Evolutionary conservation across 1,140 invertebrate species (phyloP), one percentile per base, ranked within the genome.

Genomic region (Diuraphis noxia): DNA sequence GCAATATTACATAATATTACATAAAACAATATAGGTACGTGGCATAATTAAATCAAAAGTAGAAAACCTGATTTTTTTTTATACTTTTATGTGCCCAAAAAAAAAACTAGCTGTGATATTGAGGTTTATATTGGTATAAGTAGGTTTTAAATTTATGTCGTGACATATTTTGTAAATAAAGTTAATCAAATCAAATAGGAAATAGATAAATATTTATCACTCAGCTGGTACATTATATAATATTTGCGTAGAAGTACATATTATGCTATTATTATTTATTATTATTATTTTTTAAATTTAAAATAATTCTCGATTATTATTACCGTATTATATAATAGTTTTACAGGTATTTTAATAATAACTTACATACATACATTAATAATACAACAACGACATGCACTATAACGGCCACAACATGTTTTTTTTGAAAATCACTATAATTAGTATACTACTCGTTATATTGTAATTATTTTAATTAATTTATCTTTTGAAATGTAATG

Each of bases 31-130:
- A 49, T 21, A 49, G 43, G 3, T n/a, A n/a, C 30, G 56, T 30
- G 30, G 56, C 30, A 63, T 30, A n/a, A 30, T 63, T 30, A 13
- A 63, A n/a, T 63, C 56, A 63, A 63, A 6, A 63, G 30, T 63
- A 63, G 56, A 63, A 63, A 63, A 63, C 56, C 56, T n/a, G 56
- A 63, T 63, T 63, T n/a, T 63, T 63, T n/a, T 63, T 63, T 63
- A n/a, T 63, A 63, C 56, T 19, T 63, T 63, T n/a, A 63, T 63
- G 30, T 10, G 21, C 23, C 23, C 23, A 52, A 63, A 13, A n/a
- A 21, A 49, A 23, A 63, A 63, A 63, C 30, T 13, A 63, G 10
- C 4, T 63, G 56, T 13, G 56, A 30, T 63, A n/a, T n/a, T 13
- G 9, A 63, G 2, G 56, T 63, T 63, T 10, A n/a, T n/a, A 21